Evolutionary conservation across 2,113 vertebrate genomes (phyloP).

Genomic region (Raphicerus campestris): DNA sequence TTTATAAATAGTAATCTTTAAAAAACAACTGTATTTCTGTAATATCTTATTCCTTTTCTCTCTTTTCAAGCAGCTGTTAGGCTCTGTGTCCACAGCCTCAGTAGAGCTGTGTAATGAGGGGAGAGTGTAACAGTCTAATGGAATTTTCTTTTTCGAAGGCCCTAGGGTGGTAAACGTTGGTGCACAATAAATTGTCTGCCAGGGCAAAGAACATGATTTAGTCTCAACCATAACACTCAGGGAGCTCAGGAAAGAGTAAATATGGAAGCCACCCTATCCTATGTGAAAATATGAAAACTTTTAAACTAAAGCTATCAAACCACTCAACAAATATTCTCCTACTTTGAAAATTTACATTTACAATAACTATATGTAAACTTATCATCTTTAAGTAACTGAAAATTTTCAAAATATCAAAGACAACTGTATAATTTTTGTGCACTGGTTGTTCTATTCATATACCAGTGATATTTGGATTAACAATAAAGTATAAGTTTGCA

Average conservation of each 20-base stretch:
- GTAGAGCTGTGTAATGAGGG: background rate
- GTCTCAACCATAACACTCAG: background rate
- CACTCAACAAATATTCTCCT: background rate
- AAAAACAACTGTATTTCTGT: background rate
- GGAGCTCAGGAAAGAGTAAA: background rate
- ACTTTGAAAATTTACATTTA: background rate
- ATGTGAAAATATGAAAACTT: background rate
- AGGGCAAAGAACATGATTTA: background rate
- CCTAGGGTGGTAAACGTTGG: background rate
- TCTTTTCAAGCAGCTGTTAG: background rate
- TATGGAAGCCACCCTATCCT: background rate
- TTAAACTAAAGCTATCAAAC: background rate
- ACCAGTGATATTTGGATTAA: background rate
- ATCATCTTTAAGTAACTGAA: background rate
- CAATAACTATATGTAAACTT: background rate
- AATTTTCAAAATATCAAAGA: background rate
- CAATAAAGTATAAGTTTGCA: background rate
- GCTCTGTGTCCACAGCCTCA: background rate
- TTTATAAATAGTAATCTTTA: background rate
- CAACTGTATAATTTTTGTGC: background rate
- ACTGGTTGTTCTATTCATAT: background rate
- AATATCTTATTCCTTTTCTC: background rate
- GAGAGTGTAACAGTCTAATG: background rate
- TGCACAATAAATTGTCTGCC: background rate
- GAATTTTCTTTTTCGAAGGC: background rate